Percentiles rank a stretch among this genome's conserved stretches.
phyloP scores from a whole-genome alignment of 2,113 vertebrate genomes.

The Raja brachyura region DNA sequence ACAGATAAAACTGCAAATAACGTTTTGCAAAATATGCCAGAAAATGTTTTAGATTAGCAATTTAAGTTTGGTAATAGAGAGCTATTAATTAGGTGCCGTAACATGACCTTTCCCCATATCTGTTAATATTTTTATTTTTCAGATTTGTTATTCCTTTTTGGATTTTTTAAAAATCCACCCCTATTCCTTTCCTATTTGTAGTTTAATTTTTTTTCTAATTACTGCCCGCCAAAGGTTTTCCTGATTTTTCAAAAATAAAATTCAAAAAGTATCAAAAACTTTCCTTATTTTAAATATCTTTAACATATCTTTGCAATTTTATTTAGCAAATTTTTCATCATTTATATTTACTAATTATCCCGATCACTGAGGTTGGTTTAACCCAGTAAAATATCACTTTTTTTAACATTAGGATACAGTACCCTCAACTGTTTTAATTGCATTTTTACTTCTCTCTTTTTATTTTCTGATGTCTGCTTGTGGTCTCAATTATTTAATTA shows the following conservation, averaged over 20 bases:
- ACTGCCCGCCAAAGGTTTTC: neutral
- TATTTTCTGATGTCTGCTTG: neutral
- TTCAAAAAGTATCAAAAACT: neutral
- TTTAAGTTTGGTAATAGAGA: neutral
- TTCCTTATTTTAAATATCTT: neutral
- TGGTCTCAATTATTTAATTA: neutral
- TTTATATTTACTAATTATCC: neutral
- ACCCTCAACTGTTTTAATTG: neutral
- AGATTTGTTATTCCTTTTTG: neutral
- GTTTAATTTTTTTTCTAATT: neutral
- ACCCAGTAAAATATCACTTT: neutral
- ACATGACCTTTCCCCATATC: neutral
- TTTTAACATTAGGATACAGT: neutral
- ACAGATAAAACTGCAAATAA: neutral
- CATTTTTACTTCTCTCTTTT: neutral
- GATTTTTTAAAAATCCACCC: neutral
- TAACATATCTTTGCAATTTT: neutral
- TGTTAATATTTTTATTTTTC: neutral
- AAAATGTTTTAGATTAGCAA: neutral
- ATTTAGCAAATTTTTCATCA: neutral
- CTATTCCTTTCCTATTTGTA: neutral
- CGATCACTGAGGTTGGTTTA: neutral
- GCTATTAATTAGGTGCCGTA: neutral
- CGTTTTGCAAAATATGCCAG: neutral
- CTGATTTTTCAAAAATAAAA: no score